These are phyloP conservation scores for Ciconia nigra DNA, from an alignment of 2,797 vertebrate genomes.

Conservation along the genomic window DNA sequence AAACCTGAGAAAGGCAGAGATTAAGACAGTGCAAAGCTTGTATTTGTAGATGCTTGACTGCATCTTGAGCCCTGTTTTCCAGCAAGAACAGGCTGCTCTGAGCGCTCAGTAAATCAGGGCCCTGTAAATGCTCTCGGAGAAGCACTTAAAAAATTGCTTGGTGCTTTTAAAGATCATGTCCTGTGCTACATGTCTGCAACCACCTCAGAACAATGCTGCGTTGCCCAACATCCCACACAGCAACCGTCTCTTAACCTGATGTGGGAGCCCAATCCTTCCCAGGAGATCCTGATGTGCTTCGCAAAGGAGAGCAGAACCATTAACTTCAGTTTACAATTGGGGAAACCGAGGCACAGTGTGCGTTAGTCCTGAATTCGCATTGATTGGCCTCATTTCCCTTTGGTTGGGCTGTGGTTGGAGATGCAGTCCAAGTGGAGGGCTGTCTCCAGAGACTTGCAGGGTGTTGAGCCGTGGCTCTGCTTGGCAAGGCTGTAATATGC, in stretches of 20 bases:
- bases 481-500: background rate
- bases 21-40: background rate
- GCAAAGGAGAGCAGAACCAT: background rate
- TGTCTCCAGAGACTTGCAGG: background rate
- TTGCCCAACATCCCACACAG: background rate
- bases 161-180: background rate
- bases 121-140: background rate
- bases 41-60: background rate
- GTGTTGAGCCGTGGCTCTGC: background rate
- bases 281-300: background rate
- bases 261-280: background rate
- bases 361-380: background rate
- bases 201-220: accelerated
- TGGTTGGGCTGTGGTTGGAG: background rate
- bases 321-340: background rate
- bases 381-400: accelerated
- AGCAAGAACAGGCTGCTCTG: background rate
- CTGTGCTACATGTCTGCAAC: background rate
- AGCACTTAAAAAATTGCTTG: background rate
- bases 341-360: background rate
- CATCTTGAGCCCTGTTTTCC: background rate
- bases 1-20: background rate
- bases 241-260: accelerated
- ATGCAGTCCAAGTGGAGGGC: background rate
- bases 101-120: conserved; percentile 20